Conservation (phyloP, 64 coral and sea anemone species). For the Montipora capricornis region DNA sequence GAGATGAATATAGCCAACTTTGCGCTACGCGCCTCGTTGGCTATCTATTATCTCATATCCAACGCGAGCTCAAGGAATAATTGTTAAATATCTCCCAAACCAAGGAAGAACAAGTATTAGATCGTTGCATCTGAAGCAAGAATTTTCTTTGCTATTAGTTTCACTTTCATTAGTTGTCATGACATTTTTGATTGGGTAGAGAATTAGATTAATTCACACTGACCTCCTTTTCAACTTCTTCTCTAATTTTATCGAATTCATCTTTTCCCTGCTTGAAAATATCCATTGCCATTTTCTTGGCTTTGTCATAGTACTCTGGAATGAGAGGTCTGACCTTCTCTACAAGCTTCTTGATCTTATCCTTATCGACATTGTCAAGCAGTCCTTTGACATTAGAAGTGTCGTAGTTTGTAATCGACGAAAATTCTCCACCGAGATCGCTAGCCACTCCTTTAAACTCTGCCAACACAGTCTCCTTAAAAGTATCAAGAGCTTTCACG, state of each 20-base stretch:
- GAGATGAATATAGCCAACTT: no score
- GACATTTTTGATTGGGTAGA: no score
- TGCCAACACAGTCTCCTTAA: conserved; percentile 44
- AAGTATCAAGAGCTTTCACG: conserved; percentile 33
- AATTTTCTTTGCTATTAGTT: no score
- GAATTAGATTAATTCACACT: background rate
- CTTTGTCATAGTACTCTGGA: conserved; percentile 60
- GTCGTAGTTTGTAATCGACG: conserved; percentile 71
- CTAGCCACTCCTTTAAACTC: conserved; percentile 52
- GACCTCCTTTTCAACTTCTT: conserved; percentile 78
- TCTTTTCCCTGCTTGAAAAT: conserved; percentile 61
- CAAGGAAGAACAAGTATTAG: no score
- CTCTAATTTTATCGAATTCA: conserved; percentile 66
- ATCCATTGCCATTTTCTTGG: conserved; percentile 46
- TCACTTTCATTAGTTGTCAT: no score
- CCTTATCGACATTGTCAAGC: conserved; percentile 61
- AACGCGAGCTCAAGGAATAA: no score
- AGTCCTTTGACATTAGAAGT: conserved; percentile 73
- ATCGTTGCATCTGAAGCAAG: no score
- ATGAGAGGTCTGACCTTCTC: conserved; percentile 73
- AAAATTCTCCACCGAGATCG: conserved; percentile 68
- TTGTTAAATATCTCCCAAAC: no score
- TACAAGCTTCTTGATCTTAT: conserved; percentile 67
- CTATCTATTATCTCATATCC: no score
- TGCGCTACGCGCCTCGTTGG: no score